Base-by-base conservation (phyloP, 2,797 vertebrate genomes). In the Peromyscus nudipes region DNA sequence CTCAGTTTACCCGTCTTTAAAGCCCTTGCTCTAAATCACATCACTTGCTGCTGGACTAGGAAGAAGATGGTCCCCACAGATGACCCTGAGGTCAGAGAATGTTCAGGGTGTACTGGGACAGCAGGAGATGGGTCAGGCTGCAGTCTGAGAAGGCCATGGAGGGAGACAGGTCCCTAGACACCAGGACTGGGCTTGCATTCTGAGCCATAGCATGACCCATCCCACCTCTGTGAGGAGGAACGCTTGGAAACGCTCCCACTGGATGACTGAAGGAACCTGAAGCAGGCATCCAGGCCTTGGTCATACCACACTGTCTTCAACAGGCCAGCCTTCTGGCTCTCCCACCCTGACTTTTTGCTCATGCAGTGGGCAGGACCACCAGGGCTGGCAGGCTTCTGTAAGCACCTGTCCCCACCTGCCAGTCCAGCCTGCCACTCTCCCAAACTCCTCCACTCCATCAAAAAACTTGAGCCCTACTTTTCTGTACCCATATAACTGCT, bases 1-100 rank as follows among this genome's bases (percentile, higher is more conserved):
- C 60, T 65, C 34, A 23, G 4, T 76, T 60, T 76, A 75, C 73
- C 92, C 31, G 62, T 82, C 82, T 49, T 83, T 52, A 65, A 95
- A 92, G 64, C 65, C 43, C 46, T 81, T 65, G 52, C 92, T 91
- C 71, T 90, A 89, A 95, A 94, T 96, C 92, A 89, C 52, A n/a
- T 67, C 43, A 29, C 67, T 87, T 34, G 31, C 29, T 29, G 21
- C 82, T 12, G 21, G 49, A 37, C 69, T 3, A 46, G 81, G 69
- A 67, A 91, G 62, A 43, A 29, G 52, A 13, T n/a, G 60, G 76
- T 73, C 82, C 86, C 69, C 43, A 67, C n/a, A n/a, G 67, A 79
- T 19, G 57, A 31, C 65, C 37, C 79, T 73, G 77, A 96, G 52
- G 89, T 89, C 85, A 96, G 82, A 89, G 82, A 55, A 71, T 90